A percentile compares a stretch with the other conserved stretches of the same genome.
Evolutionary conservation across 1,140 invertebrate genomes (phyloP).

Genomic region (Drosophila elegans): DNA sequence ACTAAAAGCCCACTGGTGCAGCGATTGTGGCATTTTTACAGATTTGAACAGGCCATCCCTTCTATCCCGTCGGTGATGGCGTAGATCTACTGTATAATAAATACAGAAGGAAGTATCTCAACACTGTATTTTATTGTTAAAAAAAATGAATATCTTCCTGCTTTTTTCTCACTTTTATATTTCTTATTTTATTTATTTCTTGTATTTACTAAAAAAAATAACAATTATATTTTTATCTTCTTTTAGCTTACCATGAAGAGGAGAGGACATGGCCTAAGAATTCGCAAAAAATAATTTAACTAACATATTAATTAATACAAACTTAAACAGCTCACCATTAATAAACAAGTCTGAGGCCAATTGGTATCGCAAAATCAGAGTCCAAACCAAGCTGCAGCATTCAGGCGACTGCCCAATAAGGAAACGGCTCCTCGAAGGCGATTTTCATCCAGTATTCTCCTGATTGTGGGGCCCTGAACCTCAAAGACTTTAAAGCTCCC

Average conservation of each 20-base stretch:
- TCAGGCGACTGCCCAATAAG: slow-evolving; percentile 80
- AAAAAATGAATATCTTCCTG: too few species aligned
- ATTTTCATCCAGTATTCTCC: slow-evolving; percentile 31
- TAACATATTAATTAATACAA: too few species aligned
- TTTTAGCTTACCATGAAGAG: too few species aligned
- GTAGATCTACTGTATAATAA: not conserved
- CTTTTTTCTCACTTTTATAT: too few species aligned
- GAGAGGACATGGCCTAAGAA: too few species aligned
- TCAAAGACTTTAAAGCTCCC: slow-evolving; percentile 8
- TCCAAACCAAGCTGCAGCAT: slow-evolving; percentile 42
- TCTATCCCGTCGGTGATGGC: slow-evolving; percentile 6
- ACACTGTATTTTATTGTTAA: too few species aligned
- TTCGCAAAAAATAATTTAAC: too few species aligned
- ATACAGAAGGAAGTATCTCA: too few species aligned
- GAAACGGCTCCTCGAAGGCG: slow-evolving; percentile 49
- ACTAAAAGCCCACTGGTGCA: slow-evolving; percentile 43
- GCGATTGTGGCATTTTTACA: slow-evolving; percentile 65
- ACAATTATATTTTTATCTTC: too few species aligned
- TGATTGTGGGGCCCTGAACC: slow-evolving; percentile 1
- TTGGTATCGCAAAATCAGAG: slow-evolving; percentile 25
- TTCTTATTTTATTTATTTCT: too few species aligned
- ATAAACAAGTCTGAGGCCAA: slow-evolving; percentile 5
- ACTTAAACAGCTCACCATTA: too few species aligned
- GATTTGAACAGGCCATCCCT: slow-evolving; percentile 62
- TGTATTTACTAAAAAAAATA: too few species aligned